A percentile compares a stretch with the other conserved stretches of the same genome.
Evolutionary conservation across 2,888 invertebrate species (phyloP).

Genomic region (Noctua fimbriata): DNA sequence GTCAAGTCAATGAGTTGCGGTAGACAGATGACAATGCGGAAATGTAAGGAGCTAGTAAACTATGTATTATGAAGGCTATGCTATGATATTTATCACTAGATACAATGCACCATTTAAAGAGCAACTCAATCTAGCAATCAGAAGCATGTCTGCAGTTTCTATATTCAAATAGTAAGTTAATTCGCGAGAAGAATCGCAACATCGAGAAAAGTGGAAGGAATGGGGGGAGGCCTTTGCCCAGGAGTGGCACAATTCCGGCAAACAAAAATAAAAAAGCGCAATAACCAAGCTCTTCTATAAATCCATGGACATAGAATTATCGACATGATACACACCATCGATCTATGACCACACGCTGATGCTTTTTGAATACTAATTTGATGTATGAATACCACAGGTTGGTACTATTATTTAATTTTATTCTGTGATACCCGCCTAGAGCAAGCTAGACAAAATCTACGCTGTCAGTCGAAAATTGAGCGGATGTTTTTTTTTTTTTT

Average conservation of each 20-base stretch:
- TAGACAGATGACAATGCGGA: conserved; percentile 41
- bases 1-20: neutral
- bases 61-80: conserved; percentile 21
- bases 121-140: neutral
- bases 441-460: neutral
- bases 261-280: neutral
- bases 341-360: neutral
- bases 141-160: neutral
- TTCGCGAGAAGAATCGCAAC: neutral
- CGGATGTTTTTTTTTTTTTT: neutral
- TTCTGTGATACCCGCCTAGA: neutral
- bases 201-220: neutral
- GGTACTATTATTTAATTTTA: neutral
- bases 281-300: conserved; percentile 1
- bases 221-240: neutral
- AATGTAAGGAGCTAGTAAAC: conserved; percentile 5
- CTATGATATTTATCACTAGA: conserved; percentile 11
- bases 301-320: neutral
- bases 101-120: neutral
- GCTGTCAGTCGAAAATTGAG: neutral
- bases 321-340: neutral
- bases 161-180: neutral
- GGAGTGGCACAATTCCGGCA: neutral
- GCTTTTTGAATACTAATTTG: conserved; percentile 37
- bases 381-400: conserved; percentile 9